phyloP scores from a whole-genome alignment of 2,888 invertebrate species.

The Phasia obesa region DNA sequence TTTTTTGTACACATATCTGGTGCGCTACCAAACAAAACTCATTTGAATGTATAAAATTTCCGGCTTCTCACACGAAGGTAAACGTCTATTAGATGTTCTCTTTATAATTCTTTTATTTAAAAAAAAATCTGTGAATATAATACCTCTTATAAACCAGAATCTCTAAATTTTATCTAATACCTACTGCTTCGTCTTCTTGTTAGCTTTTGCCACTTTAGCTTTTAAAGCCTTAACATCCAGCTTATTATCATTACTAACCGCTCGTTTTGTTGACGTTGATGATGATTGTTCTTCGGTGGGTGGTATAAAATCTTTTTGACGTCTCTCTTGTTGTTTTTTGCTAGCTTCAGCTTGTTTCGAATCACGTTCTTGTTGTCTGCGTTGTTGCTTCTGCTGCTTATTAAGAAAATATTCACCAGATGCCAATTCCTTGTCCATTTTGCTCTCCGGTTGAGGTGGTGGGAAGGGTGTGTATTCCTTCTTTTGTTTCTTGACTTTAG shows the following conservation, averaged over 20 bases:
- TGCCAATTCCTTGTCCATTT: constrained; percentile 96
- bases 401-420: constrained; percentile 98
- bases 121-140: too few relatives aligned
- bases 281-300: constrained; percentile 86
- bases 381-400: constrained; percentile 89
- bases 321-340: constrained; percentile 88
- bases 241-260: constrained; percentile 74
- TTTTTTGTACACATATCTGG: too few relatives aligned
- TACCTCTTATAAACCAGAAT: constrained; percentile 13
- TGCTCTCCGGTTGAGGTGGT: constrained; percentile 95
- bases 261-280: constrained; percentile 70
- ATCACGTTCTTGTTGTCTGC: constrained; percentile 88
- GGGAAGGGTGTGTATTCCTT: constrained; percentile 99
- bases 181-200: constrained; percentile 81
- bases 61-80: too few relatives aligned
- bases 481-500: constrained; percentile 93
- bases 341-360: constrained; percentile 90
- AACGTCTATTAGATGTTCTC: too few relatives aligned
- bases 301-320: constrained; percentile 91
- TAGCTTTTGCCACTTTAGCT: constrained; percentile 88
- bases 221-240: constrained; percentile 89
- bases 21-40: too few relatives aligned
- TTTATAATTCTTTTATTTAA: too few relatives aligned
- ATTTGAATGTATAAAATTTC: too few relatives aligned
- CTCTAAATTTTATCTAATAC: constrained; percentile 1